Percentiles rank a stretch among this genome's conserved stretches.
These are phyloP conservation scores for Dromiciops gliroides DNA, from an alignment of 2,113 vertebrate species.

Conservation along the genomic window DNA sequence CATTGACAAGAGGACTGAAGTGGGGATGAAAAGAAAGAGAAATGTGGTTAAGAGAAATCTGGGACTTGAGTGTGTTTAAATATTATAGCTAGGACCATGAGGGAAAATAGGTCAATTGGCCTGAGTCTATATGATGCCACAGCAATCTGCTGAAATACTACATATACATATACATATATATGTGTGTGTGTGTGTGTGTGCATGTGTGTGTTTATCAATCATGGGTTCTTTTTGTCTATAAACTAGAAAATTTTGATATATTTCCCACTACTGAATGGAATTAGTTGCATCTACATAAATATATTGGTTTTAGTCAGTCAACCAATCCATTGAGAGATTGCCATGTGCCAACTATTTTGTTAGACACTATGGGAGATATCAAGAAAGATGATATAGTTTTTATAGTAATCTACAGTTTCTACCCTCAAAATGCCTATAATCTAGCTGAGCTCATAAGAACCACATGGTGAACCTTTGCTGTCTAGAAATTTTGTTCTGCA, in stretches of 20 bases:
- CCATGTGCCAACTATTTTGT: rapidly evolving
- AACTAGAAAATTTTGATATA: not conserved
- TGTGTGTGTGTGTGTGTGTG: not conserved
- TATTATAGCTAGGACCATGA: not conserved
- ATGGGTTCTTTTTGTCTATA: not conserved
- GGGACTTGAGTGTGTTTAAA: not conserved
- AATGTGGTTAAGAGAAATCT: rapidly evolving
- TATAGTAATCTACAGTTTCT: not conserved
- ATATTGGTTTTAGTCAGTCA: not conserved
- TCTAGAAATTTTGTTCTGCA: not conserved
- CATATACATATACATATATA: not conserved
- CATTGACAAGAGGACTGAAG: not conserved
- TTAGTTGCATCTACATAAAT: not conserved
- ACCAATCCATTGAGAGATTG: not conserved
- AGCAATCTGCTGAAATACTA: not conserved
- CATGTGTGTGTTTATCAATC: not conserved
- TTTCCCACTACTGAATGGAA: not conserved
- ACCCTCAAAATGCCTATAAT: not conserved
- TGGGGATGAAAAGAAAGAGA: not conserved
- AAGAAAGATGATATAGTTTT: not conserved
- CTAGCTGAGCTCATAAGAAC: not conserved
- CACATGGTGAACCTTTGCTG: not conserved
- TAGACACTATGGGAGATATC: not conserved
- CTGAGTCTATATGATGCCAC: not conserved
- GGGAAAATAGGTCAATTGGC: not conserved